These are phyloP conservation scores for Forbesichthys agassizii DNA, from an alignment of 2,113 vertebrate genomes.

Conservation along the genomic window DNA sequence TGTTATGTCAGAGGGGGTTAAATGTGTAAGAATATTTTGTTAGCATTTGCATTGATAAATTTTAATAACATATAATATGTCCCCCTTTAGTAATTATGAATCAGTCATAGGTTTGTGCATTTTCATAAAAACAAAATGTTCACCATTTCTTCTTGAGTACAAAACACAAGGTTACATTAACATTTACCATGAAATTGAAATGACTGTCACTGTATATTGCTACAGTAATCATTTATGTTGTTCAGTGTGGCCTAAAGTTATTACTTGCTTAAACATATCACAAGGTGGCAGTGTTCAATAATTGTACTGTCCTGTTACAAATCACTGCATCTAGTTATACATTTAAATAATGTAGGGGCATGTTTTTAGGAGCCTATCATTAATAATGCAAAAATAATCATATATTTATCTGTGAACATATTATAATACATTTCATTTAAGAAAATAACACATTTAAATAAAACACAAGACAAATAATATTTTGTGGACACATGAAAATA, in stretches of 20 bases:
- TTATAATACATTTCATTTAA: background rate
- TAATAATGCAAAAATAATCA: background rate
- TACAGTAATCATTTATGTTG: too few relatives aligned
- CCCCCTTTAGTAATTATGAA: background rate
- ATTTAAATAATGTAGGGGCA: too few relatives aligned
- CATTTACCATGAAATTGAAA: too few relatives aligned
- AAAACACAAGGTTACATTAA: background rate
- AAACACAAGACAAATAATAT: background rate
- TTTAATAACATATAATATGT: background rate
- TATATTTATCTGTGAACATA: background rate
- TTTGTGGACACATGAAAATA: background rate
- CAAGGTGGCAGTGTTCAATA: constrained; percentile 49
- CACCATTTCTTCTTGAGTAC: background rate
- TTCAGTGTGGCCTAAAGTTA: too few relatives aligned
- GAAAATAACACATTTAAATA: background rate
- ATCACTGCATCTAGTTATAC: background rate
- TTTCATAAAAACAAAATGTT: background rate
- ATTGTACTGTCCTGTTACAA: background rate
- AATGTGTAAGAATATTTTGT: too few relatives aligned
- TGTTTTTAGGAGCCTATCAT: background rate
- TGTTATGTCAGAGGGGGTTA: too few relatives aligned
- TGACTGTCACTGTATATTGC: too few relatives aligned
- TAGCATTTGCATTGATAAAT: background rate
- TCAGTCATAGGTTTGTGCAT: background rate
- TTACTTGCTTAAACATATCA: constrained; percentile 21